Evolutionary conservation across 2,113 vertebrate genomes (phyloP).

Genomic region (Tinamus guttatus): DNA sequence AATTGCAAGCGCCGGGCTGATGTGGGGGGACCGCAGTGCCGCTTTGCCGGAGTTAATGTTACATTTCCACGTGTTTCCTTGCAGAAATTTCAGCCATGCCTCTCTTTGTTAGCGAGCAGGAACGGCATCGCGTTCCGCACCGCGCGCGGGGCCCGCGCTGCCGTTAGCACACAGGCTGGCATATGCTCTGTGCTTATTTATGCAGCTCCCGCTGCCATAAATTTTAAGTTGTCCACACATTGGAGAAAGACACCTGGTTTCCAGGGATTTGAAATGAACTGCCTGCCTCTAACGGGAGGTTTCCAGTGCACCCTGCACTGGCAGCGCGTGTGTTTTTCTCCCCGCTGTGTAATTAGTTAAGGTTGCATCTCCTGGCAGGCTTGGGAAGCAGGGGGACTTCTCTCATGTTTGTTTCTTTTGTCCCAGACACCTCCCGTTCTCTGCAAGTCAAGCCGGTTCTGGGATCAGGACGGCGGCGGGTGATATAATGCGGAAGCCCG

Average conservation of each 20-base stretch:
- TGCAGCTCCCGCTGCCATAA: not conserved
- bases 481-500: conserved; percentile 91
- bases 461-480: conserved; percentile 51
- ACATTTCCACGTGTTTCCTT: conserved; percentile 56
- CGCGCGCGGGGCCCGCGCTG: fast-evolving
- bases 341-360: not conserved
- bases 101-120: conserved; percentile 1
- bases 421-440: conserved; percentile 68
- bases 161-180: not conserved
- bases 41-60: conserved; percentile 38
- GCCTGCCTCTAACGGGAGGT: not conserved
- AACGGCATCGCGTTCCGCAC: not conserved
- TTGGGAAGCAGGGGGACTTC: not conserved
- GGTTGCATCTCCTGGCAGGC: not conserved
- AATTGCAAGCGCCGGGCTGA: not conserved
- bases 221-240: not conserved
- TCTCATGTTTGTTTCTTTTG: conserved; percentile 59
- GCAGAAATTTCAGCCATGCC: conserved; percentile 37
- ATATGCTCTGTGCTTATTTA: not conserved
- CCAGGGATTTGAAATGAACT: not conserved
- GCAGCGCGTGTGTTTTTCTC: not conserved
- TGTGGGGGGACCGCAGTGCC: not conserved
- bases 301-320: not conserved
- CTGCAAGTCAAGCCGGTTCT: conserved; percentile 44
- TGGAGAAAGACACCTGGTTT: not conserved